Evolutionary conservation across 2,888 invertebrate species (phyloP).

Genomic region (Byasa hedistus): DNA sequence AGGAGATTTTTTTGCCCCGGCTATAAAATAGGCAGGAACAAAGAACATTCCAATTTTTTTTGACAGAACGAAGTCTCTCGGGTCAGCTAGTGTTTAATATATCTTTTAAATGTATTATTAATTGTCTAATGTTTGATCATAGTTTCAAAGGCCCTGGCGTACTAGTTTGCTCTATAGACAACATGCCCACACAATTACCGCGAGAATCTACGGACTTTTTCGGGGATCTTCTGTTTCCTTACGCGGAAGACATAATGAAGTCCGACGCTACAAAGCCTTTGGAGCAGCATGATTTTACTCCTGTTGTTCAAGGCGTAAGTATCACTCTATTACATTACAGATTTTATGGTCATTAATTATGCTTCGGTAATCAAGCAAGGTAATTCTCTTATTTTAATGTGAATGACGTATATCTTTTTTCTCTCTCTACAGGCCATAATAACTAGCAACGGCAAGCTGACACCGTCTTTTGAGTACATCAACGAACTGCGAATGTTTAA

Average conservation of each 20-base stretch:
- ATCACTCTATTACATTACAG: no score
- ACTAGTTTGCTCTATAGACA: constrained; percentile 99
- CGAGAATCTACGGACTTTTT: constrained; percentile 98
- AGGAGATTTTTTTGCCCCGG: no score
- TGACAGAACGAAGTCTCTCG: no score
- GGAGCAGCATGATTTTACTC: constrained; percentile 87
- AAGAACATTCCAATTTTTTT: no score
- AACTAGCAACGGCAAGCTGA: constrained; percentile 95
- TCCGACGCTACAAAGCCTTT: constrained; percentile 90
- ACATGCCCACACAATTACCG: constrained; percentile 99
- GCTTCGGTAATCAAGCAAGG: no score
- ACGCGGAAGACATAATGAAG: constrained; percentile 91
- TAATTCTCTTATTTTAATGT: neutral
- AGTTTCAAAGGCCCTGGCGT: constrained; percentile 98
- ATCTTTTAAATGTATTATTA: no score
- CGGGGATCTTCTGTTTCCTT: constrained; percentile 94
- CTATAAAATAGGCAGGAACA: no score
- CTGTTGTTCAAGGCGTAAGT: constrained; percentile 84
- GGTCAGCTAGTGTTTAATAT: no score
- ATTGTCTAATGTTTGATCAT: constrained; percentile 26
- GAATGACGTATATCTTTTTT: neutral
- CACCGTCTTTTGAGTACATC: constrained; percentile 97
- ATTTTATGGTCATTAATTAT: no score
- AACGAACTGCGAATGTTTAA: constrained; percentile 88
- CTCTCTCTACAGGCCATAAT: constrained; percentile 90